Conservation (phyloP, 2,797 vertebrate species). For the Xenentodon cancila region DNA sequence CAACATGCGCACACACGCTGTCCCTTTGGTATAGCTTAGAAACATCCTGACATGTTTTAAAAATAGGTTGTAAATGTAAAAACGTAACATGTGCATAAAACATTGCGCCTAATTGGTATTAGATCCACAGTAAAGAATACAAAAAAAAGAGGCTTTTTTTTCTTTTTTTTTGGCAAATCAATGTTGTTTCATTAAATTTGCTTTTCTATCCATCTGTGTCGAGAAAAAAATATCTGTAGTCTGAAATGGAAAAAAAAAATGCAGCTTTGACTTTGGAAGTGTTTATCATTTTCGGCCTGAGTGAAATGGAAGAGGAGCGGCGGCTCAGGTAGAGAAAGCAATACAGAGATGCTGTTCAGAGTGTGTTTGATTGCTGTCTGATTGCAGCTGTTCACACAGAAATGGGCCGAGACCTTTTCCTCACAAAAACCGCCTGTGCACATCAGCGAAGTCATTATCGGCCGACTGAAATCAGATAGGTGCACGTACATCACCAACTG, state of each 20-base stretch:
- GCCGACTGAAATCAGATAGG: constrained; percentile 33
- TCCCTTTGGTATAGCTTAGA: constrained; percentile 10
- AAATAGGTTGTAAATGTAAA: neutral
- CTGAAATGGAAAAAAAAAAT: constrained; percentile 39
- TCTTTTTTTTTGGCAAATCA: too few species aligned
- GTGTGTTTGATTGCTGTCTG: constrained; percentile 66
- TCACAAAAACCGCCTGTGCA: constrained; percentile 10
- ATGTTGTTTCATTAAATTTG: too few species aligned
- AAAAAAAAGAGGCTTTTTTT: neutral
- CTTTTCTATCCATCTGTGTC: constrained; percentile 12
- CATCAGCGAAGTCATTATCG: constrained; percentile 21
- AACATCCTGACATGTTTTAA: neutral
- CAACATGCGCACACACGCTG: constrained; percentile 19
- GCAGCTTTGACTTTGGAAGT: constrained; percentile 23
- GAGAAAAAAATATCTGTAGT: constrained; percentile 10
- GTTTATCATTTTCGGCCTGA: constrained; percentile 39
- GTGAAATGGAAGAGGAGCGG: constrained; percentile 26
- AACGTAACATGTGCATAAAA: constrained; percentile 17
- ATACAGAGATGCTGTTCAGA: constrained; percentile 37
- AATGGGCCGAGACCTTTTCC: constrained; percentile 31
- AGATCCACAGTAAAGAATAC: constrained; percentile 3
- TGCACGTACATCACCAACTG: constrained; percentile 13
- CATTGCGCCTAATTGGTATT: neutral
- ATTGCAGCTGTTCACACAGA: constrained; percentile 61
- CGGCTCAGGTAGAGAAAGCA: neutral